These are phyloP conservation scores for Menidia menidia DNA, from an alignment of 2,797 vertebrate species.

Conservation along the genomic window DNA sequence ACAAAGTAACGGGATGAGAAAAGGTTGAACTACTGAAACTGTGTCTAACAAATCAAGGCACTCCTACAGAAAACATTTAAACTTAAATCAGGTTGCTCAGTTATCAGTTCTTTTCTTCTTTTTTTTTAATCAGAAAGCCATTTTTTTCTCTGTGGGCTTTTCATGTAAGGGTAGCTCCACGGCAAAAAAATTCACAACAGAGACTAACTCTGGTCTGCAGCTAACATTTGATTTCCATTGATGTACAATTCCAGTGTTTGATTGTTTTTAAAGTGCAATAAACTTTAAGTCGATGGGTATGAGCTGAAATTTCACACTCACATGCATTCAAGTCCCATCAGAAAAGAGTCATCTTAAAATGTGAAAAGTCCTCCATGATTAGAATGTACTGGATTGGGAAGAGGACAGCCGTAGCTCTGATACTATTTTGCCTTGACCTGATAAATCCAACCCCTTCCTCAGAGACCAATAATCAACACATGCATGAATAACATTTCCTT, in stretches of 20 bases:
- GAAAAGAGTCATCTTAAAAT: conserved; percentile 17
- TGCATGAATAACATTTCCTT: conserved; percentile 30
- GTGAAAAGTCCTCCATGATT: conserved; percentile 11
- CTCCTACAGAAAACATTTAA: conserved; percentile 21
- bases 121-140: background rate
- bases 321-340: conserved; percentile 29
- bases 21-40: conserved; percentile 1
- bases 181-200: conserved; percentile 8
- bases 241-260: background rate
- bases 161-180: conserved; percentile 6
- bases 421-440: background rate
- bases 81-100: conserved; percentile 15
- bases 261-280: conserved; percentile 17
- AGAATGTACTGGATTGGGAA: background rate
- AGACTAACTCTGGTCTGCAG: conserved; percentile 8
- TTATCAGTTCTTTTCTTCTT: conserved; percentile 5
- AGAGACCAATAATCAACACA: conserved; percentile 27
- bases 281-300: conserved; percentile 37
- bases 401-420: background rate
- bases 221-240: background rate
- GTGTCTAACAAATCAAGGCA: conserved; percentile 27
- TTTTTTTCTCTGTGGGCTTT: background rate
- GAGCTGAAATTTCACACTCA: conserved; percentile 11
- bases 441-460: conserved; percentile 7
- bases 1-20: background rate